Percentiles rank a stretch among this genome's conserved stretches.
Conservation (phyloP, 2,797 vertebrate species). For the Margarornis squamiger region DNA sequence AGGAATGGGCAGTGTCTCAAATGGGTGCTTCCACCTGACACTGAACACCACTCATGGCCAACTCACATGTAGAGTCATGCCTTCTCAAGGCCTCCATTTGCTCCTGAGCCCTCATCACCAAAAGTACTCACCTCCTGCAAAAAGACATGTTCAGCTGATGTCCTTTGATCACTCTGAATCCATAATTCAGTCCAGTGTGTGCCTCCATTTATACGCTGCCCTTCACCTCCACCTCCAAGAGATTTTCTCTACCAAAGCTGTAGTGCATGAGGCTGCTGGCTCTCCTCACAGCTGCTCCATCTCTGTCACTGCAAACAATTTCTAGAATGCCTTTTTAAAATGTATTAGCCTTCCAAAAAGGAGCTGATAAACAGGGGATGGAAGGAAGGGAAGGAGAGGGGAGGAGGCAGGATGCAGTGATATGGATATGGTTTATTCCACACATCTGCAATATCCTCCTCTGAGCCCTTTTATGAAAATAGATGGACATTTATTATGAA, state of each 20-base stretch:
- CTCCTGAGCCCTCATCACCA: neutral
- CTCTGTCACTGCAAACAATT: neutral
- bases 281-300: constrained; percentile 33
- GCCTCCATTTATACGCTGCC: neutral
- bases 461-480: constrained; percentile 13
- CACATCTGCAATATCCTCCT: neutral
- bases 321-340: constrained; percentile 58
- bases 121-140: neutral
- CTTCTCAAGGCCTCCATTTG: neutral
- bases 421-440: neutral
- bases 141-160: neutral
- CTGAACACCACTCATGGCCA: neutral
- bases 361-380: neutral
- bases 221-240: neutral
- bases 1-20: neutral
- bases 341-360: constrained; percentile 37
- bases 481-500: constrained; percentile 62
- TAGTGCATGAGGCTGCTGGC: neutral
- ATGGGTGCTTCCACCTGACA: neutral
- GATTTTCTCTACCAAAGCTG: neutral
- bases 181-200: neutral
- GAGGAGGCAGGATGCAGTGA: neutral
- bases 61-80: neutral
- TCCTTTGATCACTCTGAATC: neutral
- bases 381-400: neutral